phyloP scores from a whole-genome alignment of 2,888 invertebrate genomes.

The Fabriciana adippe region DNA sequence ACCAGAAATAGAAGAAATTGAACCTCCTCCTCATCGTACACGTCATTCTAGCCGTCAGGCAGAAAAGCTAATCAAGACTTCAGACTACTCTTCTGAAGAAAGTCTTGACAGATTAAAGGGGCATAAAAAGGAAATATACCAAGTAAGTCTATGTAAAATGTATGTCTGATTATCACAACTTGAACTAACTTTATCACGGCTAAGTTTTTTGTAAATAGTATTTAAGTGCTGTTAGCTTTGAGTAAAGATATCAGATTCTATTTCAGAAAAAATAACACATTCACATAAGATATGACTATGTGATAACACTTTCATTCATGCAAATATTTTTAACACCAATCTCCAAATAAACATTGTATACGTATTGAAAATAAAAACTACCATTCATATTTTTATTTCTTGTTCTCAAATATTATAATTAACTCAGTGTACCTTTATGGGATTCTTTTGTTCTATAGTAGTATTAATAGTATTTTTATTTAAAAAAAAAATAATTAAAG shows the following conservation, averaged over 20 bases:
- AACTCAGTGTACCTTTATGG: too few relatives aligned
- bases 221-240: background rate
- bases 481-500: too few relatives aligned
- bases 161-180: background rate
- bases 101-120: conserved; percentile 63
- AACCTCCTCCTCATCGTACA: conserved; percentile 60
- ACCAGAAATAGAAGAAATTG: conserved; percentile 54
- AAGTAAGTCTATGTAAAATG: conserved; percentile 53
- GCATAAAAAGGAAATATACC: conserved; percentile 64
- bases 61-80: conserved; percentile 73
- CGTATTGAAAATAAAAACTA: too few relatives aligned
- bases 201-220: background rate
- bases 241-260: background rate
- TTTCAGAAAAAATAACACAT: too few relatives aligned
- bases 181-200: background rate
- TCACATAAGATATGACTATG: background rate
- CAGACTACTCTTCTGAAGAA: conserved; percentile 84
- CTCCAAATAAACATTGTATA: too few relatives aligned
- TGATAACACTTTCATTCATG: background rate
- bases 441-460: too few relatives aligned
- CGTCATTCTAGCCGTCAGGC: conserved; percentile 55
- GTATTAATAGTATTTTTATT: too few relatives aligned
- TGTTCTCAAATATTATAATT: too few relatives aligned
- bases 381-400: too few relatives aligned
- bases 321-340: too few relatives aligned